A percentile compares a stretch with the other conserved stretches of the same genome.
These are phyloP conservation scores for Leptopterna dolabrata DNA, from an alignment of 2,888 invertebrate species.

Conservation along the genomic window DNA sequence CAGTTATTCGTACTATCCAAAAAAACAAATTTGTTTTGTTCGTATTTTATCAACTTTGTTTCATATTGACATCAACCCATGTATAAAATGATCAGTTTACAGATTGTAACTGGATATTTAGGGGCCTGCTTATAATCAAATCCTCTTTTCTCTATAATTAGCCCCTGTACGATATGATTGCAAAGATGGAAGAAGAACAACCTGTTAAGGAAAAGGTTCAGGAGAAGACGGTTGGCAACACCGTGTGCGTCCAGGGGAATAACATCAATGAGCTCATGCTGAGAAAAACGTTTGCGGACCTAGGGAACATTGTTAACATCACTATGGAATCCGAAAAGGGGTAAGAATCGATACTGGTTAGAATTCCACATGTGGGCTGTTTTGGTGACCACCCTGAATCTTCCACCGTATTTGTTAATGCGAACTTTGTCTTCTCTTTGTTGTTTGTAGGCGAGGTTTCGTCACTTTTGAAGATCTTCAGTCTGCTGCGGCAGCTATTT, in stretches of 20 bases:
- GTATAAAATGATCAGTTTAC: too few relatives aligned
- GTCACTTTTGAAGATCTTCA: conserved; percentile 92
- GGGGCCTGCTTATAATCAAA: neutral
- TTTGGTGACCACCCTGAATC: too few relatives aligned
- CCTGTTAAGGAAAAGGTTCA: conserved; percentile 62
- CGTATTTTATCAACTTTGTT: too few relatives aligned
- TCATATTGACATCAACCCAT: too few relatives aligned
- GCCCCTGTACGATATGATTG: conserved; percentile 82
- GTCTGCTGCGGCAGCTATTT: conserved; percentile 85
- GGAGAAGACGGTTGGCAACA: conserved; percentile 81
- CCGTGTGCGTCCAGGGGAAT: conserved; percentile 83
- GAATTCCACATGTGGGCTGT: too few relatives aligned
- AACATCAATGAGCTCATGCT: conserved; percentile 84
- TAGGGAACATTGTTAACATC: conserved; percentile 82
- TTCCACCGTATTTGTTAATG: too few relatives aligned
- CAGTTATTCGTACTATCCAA: too few relatives aligned
- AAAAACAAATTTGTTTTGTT: too few relatives aligned
- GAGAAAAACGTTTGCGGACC: conserved; percentile 79
- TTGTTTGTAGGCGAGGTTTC: conserved; percentile 85
- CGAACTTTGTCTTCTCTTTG: too few relatives aligned
- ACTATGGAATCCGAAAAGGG: conserved; percentile 84
- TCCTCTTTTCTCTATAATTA: neutral
- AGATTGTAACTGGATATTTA: neutral
- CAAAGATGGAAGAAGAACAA: conserved; percentile 75
- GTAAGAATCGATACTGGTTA: conserved; percentile 18